A percentile compares a stretch with the other conserved stretches of the same genome.
Conservation (phyloP, 2,797 vertebrate genomes). For the Aeoliscus strigatus region DNA sequence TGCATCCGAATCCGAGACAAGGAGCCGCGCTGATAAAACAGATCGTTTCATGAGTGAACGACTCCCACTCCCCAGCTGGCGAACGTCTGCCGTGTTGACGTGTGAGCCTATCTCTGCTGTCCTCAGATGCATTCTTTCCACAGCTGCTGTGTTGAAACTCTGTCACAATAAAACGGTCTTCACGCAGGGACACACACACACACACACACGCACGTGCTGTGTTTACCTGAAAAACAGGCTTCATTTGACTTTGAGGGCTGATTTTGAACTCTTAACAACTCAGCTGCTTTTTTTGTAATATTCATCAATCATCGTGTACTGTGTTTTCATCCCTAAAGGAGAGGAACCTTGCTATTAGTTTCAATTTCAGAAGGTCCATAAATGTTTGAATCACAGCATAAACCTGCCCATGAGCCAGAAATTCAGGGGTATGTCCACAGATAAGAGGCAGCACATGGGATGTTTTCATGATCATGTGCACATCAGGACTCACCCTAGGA, state of each 20-base stretch:
- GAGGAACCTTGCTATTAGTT: too few relatives aligned
- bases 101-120: constrained; percentile 29
- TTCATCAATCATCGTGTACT: too few relatives aligned
- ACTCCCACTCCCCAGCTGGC: constrained; percentile 2
- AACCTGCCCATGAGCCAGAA: too few relatives aligned
- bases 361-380: too few relatives aligned
- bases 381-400: too few relatives aligned
- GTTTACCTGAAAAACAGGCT: constrained; percentile 16
- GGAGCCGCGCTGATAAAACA: constrained; percentile 27
- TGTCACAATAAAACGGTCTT: constrained; percentile 43
- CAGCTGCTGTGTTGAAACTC: constrained; percentile 41
- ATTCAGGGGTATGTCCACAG: too few relatives aligned
- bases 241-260: constrained; percentile 3
- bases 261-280: constrained; percentile 1
- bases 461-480: too few relatives aligned
- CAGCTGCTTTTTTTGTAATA: too few relatives aligned
- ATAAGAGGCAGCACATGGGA: too few relatives aligned
- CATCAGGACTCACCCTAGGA: too few relatives aligned
- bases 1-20: not conserved
- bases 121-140: constrained; percentile 51
- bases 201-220: constrained; percentile 1
- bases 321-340: too few relatives aligned
- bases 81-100: constrained; percentile 45
- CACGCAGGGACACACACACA: constrained; percentile 17
- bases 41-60: constrained; percentile 32